These are phyloP conservation scores for Loriculus beryllinus DNA, from an alignment of 2,797 vertebrate species.

Conservation along the genomic window DNA sequence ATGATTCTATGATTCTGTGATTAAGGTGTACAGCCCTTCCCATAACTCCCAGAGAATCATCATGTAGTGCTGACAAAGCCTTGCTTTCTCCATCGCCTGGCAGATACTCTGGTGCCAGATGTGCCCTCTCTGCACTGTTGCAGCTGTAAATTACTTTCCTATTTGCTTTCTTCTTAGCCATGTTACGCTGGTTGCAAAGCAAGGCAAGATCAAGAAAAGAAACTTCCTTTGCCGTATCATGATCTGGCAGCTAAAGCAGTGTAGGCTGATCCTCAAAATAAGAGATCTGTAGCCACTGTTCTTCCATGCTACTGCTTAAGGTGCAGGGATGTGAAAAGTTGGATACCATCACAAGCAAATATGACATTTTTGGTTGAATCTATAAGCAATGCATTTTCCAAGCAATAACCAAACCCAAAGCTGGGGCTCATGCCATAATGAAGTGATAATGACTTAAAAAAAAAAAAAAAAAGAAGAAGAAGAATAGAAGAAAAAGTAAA, in stretches of 20 bases:
- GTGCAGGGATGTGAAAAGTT: background rate
- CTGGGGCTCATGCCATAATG: background rate
- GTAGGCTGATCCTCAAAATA: background rate
- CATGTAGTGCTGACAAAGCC: background rate
- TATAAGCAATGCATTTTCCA: background rate
- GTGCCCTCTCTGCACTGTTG: background rate
- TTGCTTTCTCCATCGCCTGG: background rate
- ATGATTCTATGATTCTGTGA: background rate
- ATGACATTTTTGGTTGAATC: background rate
- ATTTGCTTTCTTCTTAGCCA: background rate
- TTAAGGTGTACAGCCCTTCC: background rate
- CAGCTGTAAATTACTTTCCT: background rate
- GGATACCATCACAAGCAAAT: background rate
- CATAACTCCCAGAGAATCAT: background rate
- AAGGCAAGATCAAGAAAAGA: background rate
- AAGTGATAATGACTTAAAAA: background rate
- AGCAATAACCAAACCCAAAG: background rate
- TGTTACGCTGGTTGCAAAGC: background rate
- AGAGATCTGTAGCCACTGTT: background rate
- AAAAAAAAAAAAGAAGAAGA: no score
- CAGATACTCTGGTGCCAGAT: rapidly evolving
- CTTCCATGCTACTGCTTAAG: background rate
- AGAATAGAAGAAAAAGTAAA: background rate
- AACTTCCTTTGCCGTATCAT: background rate
- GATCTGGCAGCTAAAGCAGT: background rate